Evolutionary conservation across 2,113 vertebrate species (phyloP).

Genomic region (Myxocyprinus asiaticus): DNA sequence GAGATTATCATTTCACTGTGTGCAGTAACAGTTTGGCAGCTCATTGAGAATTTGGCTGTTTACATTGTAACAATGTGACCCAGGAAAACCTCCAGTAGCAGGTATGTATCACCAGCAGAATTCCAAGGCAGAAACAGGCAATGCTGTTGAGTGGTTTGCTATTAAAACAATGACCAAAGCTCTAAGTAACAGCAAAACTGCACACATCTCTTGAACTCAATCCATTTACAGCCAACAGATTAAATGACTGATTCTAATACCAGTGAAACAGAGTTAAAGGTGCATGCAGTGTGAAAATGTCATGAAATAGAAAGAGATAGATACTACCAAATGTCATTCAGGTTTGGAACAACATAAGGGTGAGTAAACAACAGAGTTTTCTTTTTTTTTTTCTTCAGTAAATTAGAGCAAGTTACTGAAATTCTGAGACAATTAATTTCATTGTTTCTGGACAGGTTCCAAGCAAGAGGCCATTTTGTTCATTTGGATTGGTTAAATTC

Average conservation of each 20-base stretch:
- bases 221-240: slow-evolving; percentile 21
- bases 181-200: slow-evolving; percentile 31
- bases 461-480: too few species aligned
- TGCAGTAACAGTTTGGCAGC: neutral
- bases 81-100: slow-evolving; percentile 24
- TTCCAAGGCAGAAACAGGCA: neutral
- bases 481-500: too few species aligned
- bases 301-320: too few species aligned
- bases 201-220: neutral
- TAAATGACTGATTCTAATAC: neutral
- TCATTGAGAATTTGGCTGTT: slow-evolving; percentile 11
- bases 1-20: slow-evolving; percentile 16
- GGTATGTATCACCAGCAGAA: slow-evolving; percentile 8
- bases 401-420: too few species aligned
- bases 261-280: neutral
- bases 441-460: too few species aligned
- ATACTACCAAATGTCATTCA: neutral
- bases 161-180: slow-evolving; percentile 45
- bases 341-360: neutral
- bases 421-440: too few species aligned
- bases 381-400: too few species aligned
- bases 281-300: neutral
- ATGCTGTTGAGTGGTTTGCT: slow-evolving; percentile 11
- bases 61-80: too few species aligned
- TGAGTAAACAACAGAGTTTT: neutral